Evolutionary conservation across 35 echinoderm and acorn worm species (phyloP), one percentile per base, ranked within the genome.

Genomic region (Ophiothrix spiculata): DNA sequence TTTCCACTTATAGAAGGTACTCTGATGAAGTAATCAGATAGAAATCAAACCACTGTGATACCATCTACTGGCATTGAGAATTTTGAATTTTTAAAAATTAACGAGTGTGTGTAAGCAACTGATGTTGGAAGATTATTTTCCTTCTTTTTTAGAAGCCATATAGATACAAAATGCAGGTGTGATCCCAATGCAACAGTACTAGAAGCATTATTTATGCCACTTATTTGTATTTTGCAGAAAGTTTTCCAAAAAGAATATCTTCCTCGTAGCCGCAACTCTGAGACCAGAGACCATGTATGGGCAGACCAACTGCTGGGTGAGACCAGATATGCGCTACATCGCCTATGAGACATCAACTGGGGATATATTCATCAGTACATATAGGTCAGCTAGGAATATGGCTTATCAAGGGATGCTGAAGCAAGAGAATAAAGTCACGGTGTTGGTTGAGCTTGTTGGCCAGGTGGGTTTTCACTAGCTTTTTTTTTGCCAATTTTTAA

Each of bases 241-340:
- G 33, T 37, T 87, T 11, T 87, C 85, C n/a, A 80, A 82, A 1
- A 98, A 98, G 37, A 79, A 76, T 77, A 39, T 98, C 25, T 98
- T 86, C 77, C 79, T 98, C 10, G 92, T 98, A 16, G 95, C 95
- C 25, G 95, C 91, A 25, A 98, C 95, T 29, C 86, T 98, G 38
- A 75, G 95, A 16, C 95, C 95, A 31, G 95, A 98, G 77, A 98
- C 95, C 31, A 98, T 98, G 95, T 98, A 98, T 31, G 95, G 95
- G 1, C 95, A 98, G 84, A 98, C 95, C 21, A 98, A 98, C 86
- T 98, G 95, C 83, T 98, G 95, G 95, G 77, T 98, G 10, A 46
- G 83, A 37, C 95, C 95, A 3, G 82, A 88, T 49, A 98, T 98
- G 46, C 76, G 35, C 1, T 98, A 98, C 86, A 91, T 98, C 15